These are phyloP conservation scores for Agriopis aurantiaria DNA, from an alignment of 2,888 invertebrate species.

Conservation along the genomic window DNA sequence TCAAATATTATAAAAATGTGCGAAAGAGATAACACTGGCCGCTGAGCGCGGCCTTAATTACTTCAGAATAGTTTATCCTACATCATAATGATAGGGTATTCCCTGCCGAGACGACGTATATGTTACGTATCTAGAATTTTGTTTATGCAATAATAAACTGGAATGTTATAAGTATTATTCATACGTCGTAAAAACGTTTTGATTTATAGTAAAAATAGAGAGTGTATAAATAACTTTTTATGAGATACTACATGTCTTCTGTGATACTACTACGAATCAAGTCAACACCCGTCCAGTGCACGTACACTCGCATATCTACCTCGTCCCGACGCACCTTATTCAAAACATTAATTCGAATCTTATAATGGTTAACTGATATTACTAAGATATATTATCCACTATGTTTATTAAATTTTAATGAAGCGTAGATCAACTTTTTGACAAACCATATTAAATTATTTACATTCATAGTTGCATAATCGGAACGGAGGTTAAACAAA, in stretches of 20 bases:
- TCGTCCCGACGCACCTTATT: too few relatives aligned
- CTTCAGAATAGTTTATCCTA: not conserved
- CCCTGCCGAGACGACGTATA: conserved; percentile 11
- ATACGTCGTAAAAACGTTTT: conserved; percentile 10
- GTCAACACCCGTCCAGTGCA: not conserved
- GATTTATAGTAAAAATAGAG: conserved; percentile 3
- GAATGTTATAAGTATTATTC: conserved; percentile 3
- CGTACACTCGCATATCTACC: not conserved
- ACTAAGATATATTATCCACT: too few relatives aligned
- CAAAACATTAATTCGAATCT: too few relatives aligned
- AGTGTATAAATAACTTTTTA: conserved; percentile 14
- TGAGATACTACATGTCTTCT: conserved; percentile 20
- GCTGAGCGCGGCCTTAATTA: not conserved
- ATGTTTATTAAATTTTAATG: not conserved
- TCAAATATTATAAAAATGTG: too few relatives aligned
- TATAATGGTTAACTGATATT: too few relatives aligned
- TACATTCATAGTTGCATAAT: conserved; percentile 13
- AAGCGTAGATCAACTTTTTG: conserved; percentile 8
- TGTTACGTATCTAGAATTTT: conserved; percentile 7
- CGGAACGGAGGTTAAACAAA: not conserved
- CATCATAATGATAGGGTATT: conserved; percentile 6
- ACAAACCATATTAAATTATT: conserved; percentile 10
- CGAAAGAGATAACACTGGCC: too few relatives aligned
- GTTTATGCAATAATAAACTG: conserved; percentile 15
- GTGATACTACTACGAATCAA: conserved; percentile 3